Evolutionary conservation across 35 echinoderm and acorn worm species (phyloP).

Genomic region (Heliocidaris erythrogramma): DNA sequence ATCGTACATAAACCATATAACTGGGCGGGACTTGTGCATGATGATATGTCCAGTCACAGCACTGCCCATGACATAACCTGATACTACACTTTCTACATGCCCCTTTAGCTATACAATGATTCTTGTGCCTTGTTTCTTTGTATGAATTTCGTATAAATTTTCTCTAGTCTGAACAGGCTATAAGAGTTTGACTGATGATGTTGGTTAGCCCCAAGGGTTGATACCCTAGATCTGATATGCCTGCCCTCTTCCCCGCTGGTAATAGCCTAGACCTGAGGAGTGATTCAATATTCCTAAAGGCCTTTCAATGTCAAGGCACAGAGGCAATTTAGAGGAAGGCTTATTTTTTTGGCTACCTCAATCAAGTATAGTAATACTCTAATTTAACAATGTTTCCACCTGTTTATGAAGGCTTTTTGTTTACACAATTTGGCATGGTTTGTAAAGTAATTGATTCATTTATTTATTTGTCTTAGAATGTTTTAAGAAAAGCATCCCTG

Average conservation of each 20-base stretch:
- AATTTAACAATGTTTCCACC: background rate
- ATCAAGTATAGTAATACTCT: too few species aligned
- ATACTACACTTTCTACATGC: too few species aligned
- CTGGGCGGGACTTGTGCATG: too few species aligned
- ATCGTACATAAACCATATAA: too few species aligned
- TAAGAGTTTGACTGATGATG: background rate
- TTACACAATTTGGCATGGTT: background rate
- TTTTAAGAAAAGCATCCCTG: too few species aligned
- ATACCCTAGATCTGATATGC: background rate
- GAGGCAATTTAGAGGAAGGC: background rate
- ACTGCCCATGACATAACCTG: too few species aligned
- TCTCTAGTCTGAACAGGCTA: background rate
- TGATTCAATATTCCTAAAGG: background rate
- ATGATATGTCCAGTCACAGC: too few species aligned
- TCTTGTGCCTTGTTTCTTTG: too few species aligned
- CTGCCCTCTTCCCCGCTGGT: background rate
- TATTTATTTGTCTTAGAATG: too few species aligned
- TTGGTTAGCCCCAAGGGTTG: background rate
- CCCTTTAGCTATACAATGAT: too few species aligned
- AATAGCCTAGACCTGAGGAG: background rate
- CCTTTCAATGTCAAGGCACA: slow-evolving; percentile 3
- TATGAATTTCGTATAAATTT: too few species aligned
- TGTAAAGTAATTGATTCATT: too few species aligned
- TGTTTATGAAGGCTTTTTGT: background rate
- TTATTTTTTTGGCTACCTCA: background rate